Conservation (phyloP, 2,113 vertebrate species). For the Nanger granti region DNA sequence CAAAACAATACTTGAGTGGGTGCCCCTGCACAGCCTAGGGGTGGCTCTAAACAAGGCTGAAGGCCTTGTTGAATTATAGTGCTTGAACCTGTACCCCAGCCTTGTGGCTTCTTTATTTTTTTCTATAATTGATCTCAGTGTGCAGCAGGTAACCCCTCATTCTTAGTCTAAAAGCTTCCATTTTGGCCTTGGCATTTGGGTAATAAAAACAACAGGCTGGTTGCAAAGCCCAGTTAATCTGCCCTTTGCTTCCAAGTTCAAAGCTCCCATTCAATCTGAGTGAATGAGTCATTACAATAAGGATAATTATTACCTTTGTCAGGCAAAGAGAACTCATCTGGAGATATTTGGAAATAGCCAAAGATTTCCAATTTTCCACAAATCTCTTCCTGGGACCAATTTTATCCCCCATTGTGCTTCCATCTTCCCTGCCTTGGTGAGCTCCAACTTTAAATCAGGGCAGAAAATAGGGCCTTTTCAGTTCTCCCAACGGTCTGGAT, state of each 20-base stretch:
- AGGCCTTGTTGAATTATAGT: slow-evolving; percentile 22
- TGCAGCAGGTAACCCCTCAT: slow-evolving; percentile 21
- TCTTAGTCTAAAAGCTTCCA: slow-evolving; percentile 45
- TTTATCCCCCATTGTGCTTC: neutral
- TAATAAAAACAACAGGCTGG: slow-evolving; percentile 43
- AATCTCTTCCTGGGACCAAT: neutral
- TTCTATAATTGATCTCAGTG: slow-evolving; percentile 32
- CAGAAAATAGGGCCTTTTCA: neutral
- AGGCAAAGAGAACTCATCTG: slow-evolving; percentile 19
- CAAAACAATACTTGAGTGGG: neutral
- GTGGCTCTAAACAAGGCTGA: slow-evolving; percentile 28
- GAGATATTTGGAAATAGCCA: slow-evolving; percentile 48
- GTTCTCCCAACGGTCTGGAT: neutral
- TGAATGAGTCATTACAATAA: slow-evolving; percentile 39
- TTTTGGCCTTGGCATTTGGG: slow-evolving; percentile 14
- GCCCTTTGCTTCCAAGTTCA: slow-evolving; percentile 30
- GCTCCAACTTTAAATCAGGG: neutral
- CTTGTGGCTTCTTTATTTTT: neutral
- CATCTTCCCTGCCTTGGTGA: neutral
- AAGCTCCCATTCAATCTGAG: slow-evolving; percentile 48
- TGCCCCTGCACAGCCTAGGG: neutral
- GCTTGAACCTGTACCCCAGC: neutral
- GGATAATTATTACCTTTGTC: slow-evolving; percentile 38
- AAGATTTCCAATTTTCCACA: slow-evolving; percentile 40
- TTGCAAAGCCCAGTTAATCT: slow-evolving; percentile 38